Base-by-base conservation (phyloP, 2,113 vertebrate species). In the Eudyptes chrysolophus region DNA sequence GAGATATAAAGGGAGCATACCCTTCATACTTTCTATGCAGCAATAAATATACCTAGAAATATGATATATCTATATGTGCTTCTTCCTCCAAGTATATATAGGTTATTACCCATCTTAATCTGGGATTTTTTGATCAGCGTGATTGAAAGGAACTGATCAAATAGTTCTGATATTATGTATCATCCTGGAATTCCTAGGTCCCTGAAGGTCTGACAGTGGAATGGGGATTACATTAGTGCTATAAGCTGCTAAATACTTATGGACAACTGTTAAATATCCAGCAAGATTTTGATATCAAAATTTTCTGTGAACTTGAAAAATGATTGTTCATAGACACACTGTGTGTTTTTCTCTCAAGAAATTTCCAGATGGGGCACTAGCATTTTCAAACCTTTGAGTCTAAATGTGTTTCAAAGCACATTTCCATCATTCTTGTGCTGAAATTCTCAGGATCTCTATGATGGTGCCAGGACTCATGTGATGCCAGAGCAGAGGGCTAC, bases 381-480 rank as follows among this genome's bases (percentile, higher is more conserved):
- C 11, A 49, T 77, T 94, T 80, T 44, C 20, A 89, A 65, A 46
- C 2, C 16, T 70, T 77, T 74, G 40, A 92, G 38, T 78, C 34
- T 71, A 44, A 92, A 79, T 69, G 11, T 49, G 4, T 49, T 90
- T 90, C 55, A 87, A 74, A 94, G 25, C 15, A 61, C 5, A 0
- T 81, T 86, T 86, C 71, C 34, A 57, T 57, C 36, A 66, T 69
- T 13, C 24, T 6, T 65, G 48, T 46, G 10, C 16, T 42, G 40
- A 77, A 92, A 80, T 76, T 77, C 42, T 30, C 36, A 52, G 4
- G 29, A 66, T 55, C 30, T 81, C 32, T 4, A 5, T 40, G 19
- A n/a, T 2, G 5, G 24, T 25, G 36, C 3, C 5, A 2, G 18
- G 29, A 68, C 25, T 40, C 0, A 0, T 26, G 10, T 46, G 66